phyloP scores from a whole-genome alignment of 30 jellyfish, hydroid and myxozoan genomes.

The Mastigias papua region DNA sequence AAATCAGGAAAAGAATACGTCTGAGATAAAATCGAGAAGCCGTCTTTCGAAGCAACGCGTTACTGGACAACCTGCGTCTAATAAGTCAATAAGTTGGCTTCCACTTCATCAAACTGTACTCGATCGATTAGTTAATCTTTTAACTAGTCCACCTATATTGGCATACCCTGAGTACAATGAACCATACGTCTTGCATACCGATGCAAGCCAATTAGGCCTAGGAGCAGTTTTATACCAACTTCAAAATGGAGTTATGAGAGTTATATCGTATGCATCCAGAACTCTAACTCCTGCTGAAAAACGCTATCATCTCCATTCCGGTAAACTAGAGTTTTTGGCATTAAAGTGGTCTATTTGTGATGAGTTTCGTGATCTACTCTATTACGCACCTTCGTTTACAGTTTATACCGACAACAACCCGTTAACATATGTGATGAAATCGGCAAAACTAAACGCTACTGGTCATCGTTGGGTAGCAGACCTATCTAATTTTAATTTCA shows the following conservation, averaged over 20 bases:
- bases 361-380: slow-evolving; percentile 43
- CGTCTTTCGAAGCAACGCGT: slow-evolving; percentile 16
- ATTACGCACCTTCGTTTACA: slow-evolving; percentile 37
- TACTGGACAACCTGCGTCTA: slow-evolving; percentile 32
- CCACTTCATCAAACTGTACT: slow-evolving; percentile 23
- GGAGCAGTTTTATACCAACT: slow-evolving; percentile 64
- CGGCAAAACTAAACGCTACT: slow-evolving; percentile 62
- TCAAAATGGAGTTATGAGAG: slow-evolving; percentile 36
- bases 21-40: slow-evolving; percentile 1
- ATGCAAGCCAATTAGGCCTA: slow-evolving; percentile 57
- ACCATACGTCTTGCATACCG: slow-evolving; percentile 58
- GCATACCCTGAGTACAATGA: slow-evolving; percentile 60
- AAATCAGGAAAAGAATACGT: slow-evolving; percentile 13
- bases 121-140: slow-evolving; percentile 20
- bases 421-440: slow-evolving; percentile 36
- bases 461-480: slow-evolving; percentile 73
- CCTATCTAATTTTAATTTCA: slow-evolving; percentile 32
- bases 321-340: slow-evolving; percentile 53
- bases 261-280: slow-evolving; percentile 52
- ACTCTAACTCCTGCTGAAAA: slow-evolving; percentile 48
- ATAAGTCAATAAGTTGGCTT: slow-evolving; percentile 36
- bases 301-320: slow-evolving; percentile 38
- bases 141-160: slow-evolving; percentile 18
- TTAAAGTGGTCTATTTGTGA: slow-evolving; percentile 66
- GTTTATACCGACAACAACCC: slow-evolving; percentile 68